phyloP scores from a whole-genome alignment of 2,888 invertebrate genomes.

The Hartigia nigra region DNA sequence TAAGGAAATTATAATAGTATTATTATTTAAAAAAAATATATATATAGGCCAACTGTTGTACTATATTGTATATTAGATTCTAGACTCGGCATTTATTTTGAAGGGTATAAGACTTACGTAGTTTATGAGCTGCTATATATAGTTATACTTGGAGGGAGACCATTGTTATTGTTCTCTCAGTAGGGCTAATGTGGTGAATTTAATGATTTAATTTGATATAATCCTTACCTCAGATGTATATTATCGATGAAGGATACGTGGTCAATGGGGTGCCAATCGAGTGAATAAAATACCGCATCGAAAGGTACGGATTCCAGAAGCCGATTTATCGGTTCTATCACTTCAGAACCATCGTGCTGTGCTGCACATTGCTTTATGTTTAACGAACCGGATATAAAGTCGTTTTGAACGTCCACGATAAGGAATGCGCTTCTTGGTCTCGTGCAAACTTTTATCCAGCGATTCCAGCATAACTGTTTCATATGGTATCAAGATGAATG shows the following conservation, averaged over 20 bases:
- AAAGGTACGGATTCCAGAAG: slow-evolving; percentile 84
- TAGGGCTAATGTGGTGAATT: not conserved
- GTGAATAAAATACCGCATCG: slow-evolving; percentile 90
- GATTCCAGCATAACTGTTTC: slow-evolving; percentile 81
- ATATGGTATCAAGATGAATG: not conserved
- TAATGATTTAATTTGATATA: not conserved
- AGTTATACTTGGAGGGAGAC: not conserved
- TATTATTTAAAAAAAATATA: not conserved
- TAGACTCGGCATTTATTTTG: not conserved
- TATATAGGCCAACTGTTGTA: not conserved
- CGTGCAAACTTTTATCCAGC: slow-evolving; percentile 84
- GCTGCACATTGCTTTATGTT: slow-evolving; percentile 94
- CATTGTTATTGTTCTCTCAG: not conserved
- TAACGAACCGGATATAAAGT: slow-evolving; percentile 94
- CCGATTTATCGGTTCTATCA: slow-evolving; percentile 91
- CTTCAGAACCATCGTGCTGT: slow-evolving; percentile 89
- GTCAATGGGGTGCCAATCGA: slow-evolving; percentile 97
- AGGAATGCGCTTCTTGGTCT: slow-evolving; percentile 89
- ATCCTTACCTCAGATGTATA: slow-evolving; percentile 68
- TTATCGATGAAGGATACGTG: slow-evolving; percentile 98
- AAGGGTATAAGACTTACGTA: not conserved
- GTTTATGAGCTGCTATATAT: not conserved
- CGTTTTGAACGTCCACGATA: slow-evolving; percentile 97
- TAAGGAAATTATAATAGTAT: not conserved
- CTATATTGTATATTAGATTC: not conserved